Base-by-base conservation (phyloP, 2,888 invertebrate species). In the Eledone cirrhosa region DNA sequence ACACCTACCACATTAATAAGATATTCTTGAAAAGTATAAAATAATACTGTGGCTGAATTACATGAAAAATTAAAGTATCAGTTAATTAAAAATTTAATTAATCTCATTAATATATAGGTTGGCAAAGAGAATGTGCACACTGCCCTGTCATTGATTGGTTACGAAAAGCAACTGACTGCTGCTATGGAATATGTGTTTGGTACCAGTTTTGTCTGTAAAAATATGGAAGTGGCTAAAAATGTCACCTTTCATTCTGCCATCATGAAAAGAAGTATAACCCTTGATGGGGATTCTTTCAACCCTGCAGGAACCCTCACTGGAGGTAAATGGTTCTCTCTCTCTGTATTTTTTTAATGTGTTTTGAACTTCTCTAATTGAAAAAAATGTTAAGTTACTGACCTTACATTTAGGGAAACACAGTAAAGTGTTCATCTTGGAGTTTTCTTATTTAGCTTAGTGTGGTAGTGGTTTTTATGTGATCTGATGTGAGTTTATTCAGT, bases 101-200 rank as follows among this genome's bases (percentile, higher is more conserved):
- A 41, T 41, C 11, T 72, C 27, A n/a, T 77, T n/a, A 82, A 16
- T n/a, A 77, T 80, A 41, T 82, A 94, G 93, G 94, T 94, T 65
- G 97, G 97, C 0, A 91, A 93, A 14, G 94, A 95, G 78, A 96
- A 96, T 90, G 96, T 96, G 0, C 93, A 94, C 85, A 93, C 95
- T 24, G 97, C 98, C 0, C 89, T 97, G 80, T 94, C 94, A 29
- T 92, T 97, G 79, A 93, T 98, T 77, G 92, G 93, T 48, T 98
- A 93, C 91, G 93, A 94, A 77, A 88, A 90, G 22, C 92, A 92
- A 78, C 91, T 95, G 79, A 92, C 93, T 80, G 92, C 94, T 0
- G 97, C 97, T 5, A 95, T 98, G 95, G 92, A 94, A 84, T 97
- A 94, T 93, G 94, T 96, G 83, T 97, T 98, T 91, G 98, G 98